Evolutionary conservation across 2,888 invertebrate genomes (phyloP).

Genomic region (Eristalis arbustorum): DNA sequence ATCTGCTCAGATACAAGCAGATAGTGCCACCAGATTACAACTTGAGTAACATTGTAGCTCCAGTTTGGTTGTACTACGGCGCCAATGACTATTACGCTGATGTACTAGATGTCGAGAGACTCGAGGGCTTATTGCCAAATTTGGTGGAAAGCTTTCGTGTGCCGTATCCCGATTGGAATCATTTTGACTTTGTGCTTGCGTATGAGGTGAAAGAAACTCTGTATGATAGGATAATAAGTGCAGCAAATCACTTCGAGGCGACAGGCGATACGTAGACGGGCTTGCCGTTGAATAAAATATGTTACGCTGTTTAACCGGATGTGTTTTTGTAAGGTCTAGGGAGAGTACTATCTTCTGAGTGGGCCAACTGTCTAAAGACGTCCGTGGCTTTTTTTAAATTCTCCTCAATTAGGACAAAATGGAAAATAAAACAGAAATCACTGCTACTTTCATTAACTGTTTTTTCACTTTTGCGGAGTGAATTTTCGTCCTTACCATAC

Average conservation of each 20-base stretch:
- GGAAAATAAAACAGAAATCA: too few relatives aligned
- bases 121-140: slow-evolving; percentile 81
- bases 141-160: slow-evolving; percentile 80
- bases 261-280: not conserved
- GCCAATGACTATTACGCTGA: slow-evolving; percentile 72
- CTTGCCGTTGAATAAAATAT: too few relatives aligned
- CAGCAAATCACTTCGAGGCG: not conserved
- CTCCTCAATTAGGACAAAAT: too few relatives aligned
- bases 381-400: too few relatives aligned
- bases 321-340: too few relatives aligned
- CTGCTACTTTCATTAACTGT: too few relatives aligned
- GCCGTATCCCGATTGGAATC: slow-evolving; percentile 82
- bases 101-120: slow-evolving; percentile 71
- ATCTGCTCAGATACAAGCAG: slow-evolving; percentile 71
- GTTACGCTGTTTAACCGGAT: too few relatives aligned
- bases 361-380: too few relatives aligned
- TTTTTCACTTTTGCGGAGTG: too few relatives aligned
- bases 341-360: too few relatives aligned
- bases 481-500: too few relatives aligned
- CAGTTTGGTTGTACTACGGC: slow-evolving; percentile 73
- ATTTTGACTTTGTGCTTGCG: slow-evolving; percentile 86
- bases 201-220: slow-evolving; percentile 83
- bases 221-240: slow-evolving; percentile 80
- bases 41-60: slow-evolving; percentile 72
- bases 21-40: slow-evolving; percentile 74